These are phyloP conservation scores for Tokudaia muenninki DNA, from an alignment of 2,797 vertebrate genomes.

Conservation along the genomic window DNA sequence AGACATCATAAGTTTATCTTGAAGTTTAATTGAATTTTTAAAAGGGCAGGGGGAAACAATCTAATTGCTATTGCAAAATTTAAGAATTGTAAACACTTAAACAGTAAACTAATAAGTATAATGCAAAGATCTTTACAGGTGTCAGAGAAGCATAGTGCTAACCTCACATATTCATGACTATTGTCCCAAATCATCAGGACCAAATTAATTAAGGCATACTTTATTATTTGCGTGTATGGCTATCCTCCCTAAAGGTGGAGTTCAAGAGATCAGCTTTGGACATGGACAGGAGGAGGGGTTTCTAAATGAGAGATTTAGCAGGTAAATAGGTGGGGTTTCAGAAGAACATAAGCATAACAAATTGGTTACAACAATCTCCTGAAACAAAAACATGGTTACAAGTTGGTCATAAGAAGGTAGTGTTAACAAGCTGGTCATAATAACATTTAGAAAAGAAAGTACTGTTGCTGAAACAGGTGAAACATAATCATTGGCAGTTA, in stretches of 20 bases:
- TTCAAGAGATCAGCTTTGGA: neutral
- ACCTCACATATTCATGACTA: neutral
- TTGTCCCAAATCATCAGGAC: neutral
- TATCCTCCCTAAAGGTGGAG: neutral
- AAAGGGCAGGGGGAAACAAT: neutral
- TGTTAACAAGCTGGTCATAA: neutral
- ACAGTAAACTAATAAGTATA: constrained; percentile 16
- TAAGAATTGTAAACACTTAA: neutral
- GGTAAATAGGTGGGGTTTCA: neutral
- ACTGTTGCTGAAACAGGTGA: neutral
- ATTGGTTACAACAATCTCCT: neutral
- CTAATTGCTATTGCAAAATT: neutral
- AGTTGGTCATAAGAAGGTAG: neutral
- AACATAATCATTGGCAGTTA: neutral
- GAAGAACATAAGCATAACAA: neutral
- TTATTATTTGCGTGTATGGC: neutral
- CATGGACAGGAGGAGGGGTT: too few species aligned
- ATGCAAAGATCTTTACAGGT: constrained; percentile 18
- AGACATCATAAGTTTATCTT: neutral
- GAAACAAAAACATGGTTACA: neutral
- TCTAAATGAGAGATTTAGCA: neutral
- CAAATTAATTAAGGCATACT: neutral
- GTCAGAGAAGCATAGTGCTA: neutral
- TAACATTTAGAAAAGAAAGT: neutral
- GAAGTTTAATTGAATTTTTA: constrained; percentile 32